Evolutionary conservation across 2,797 vertebrate species (phyloP).

Genomic region (Sebastes oblongus): DNA sequence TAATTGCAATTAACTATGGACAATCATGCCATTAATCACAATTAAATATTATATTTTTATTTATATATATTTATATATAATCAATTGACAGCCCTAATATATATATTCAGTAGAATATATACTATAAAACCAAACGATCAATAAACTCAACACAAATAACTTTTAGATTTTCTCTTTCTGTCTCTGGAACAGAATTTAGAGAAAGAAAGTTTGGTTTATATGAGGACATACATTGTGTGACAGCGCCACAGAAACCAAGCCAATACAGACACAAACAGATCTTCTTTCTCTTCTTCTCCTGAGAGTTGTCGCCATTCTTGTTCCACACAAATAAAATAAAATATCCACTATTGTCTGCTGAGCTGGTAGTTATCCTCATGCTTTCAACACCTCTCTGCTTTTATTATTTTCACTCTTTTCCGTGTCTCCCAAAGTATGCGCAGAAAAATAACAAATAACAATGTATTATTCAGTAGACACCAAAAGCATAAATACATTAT

Average conservation of each 20-base stretch:
- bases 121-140: not conserved
- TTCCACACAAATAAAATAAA: conserved; percentile 33
- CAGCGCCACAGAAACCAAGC: not conserved
- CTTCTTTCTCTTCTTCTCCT: conserved; percentile 1
- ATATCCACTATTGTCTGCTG: conserved; percentile 37
- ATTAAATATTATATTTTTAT: too few species aligned
- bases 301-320: conserved; percentile 24
- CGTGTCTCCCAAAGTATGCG: conserved; percentile 34
- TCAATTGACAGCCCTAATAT: too few species aligned
- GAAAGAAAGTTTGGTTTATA: not conserved
- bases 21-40: too few species aligned
- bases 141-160: not conserved
- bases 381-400: conserved; percentile 42
- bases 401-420: conserved; percentile 50
- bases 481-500: conserved; percentile 80
- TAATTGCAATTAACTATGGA: too few species aligned
- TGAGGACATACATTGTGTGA: conserved; percentile 4
- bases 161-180: not conserved
- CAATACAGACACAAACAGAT: not conserved
- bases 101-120: too few species aligned
- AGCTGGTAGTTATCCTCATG: conserved; percentile 50
- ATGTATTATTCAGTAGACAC: conserved; percentile 79
- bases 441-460: conserved; percentile 67
- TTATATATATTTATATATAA: too few species aligned
- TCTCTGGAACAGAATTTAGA: not conserved